Base-by-base conservation (phyloP, 2,113 vertebrate genomes). In the Paracanthobrama guichenoti region DNA sequence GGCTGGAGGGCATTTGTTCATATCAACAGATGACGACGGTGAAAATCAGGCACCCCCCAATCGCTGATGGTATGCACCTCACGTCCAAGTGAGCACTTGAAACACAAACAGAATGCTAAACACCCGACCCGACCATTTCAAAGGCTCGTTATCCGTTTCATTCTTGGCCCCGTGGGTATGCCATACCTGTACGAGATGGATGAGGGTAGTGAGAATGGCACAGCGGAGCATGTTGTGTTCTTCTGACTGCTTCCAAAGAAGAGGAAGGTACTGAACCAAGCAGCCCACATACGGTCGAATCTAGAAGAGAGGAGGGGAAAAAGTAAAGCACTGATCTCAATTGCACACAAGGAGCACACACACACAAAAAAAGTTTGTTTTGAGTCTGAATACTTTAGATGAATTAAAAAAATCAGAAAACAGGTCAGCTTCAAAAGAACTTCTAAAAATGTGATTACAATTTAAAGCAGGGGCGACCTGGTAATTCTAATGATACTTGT, bases 171-270 rank as follows among this genome's bases (percentile, higher is more conserved):
- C 53, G 8, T 48, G 35, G 60, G 79, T 44, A 46, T 3, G 71
- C 1, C 64, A 66, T 95, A 99, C 98, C 97, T 97, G 96, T 22
- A 99, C 95, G 0, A 99, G 95, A 89, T 99, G 97, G 90, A 98
- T 93, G 20, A 99, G 93, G 0, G 98, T 97, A 6, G 97, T 99
- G 80, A 99, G 92, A 90, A 99, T 99, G 89, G 98, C 98, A 93
- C 98, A 99, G 81, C 97, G 95, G 4, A 99, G 91, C 98, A 99
- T 99, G 92, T 99, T 99, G 91, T 99, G 98, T 82, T 99, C 98
- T 91, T 99, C 98, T 22, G 97, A 98, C 85, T 99, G 98, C 90
- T 98, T 99, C 98, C 98, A 99, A 79, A 99, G 96, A 2, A 98
- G 93, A 8, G 98, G 98, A 81, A 99, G 93, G 91, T 99, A 99